Conservation (phyloP, 2,113 vertebrate genomes). For the Cygnus atratus region DNA sequence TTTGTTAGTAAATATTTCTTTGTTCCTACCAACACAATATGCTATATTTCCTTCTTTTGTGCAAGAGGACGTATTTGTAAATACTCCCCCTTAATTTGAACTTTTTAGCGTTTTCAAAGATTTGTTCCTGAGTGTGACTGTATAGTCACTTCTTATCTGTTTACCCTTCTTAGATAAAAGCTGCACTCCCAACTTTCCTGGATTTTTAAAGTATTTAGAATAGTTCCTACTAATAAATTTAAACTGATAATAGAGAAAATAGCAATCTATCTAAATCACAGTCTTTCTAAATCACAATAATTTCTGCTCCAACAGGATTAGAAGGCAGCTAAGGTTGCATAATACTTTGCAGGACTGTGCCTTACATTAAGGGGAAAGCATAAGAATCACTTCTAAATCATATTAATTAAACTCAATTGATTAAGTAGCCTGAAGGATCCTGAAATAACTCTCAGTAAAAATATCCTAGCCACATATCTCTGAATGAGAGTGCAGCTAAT, state of each 20-base stretch:
- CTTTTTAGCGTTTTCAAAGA: neutral
- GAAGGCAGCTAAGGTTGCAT: neutral
- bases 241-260: neutral
- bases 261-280: neutral
- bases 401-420: neutral
- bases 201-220: neutral
- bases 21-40: neutral
- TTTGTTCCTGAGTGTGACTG: neutral
- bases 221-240: neutral
- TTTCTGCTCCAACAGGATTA: neutral
- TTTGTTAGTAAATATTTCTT: neutral
- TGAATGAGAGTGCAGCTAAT: neutral
- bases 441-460: neutral
- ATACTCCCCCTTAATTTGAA: neutral
- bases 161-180: neutral
- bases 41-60: neutral
- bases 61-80: neutral
- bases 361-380: neutral
- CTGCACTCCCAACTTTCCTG: neutral
- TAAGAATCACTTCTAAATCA: neutral
- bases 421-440: neutral
- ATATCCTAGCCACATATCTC: neutral
- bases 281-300: neutral
- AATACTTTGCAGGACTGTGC: neutral
- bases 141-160: neutral